Conservation (phyloP, 2,888 invertebrate genomes). For the Cataglyphis rosenhaueri region DNA sequence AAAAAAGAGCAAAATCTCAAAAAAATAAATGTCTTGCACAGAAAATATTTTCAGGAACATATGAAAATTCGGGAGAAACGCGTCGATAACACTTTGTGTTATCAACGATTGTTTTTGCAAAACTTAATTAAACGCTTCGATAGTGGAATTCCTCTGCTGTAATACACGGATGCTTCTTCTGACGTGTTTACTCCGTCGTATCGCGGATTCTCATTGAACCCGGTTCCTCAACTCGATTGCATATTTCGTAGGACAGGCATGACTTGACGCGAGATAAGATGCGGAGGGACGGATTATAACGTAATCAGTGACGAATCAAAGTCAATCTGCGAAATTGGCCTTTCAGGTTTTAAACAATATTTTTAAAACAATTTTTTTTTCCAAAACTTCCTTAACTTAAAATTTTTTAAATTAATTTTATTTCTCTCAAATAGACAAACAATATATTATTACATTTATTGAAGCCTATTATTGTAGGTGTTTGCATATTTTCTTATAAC, state of each 20-base stretch:
- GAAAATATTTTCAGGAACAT: background rate
- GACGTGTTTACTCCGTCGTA: background rate
- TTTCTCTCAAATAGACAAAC: background rate
- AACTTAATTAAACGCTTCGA: background rate
- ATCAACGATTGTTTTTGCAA: background rate
- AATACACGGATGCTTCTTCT: background rate
- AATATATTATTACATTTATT: background rate
- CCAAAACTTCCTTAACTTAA: background rate
- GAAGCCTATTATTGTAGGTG: background rate
- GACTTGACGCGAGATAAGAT: background rate
- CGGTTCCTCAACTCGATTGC: background rate
- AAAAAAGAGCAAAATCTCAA: background rate
- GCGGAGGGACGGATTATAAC: background rate
- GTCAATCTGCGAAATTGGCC: background rate
- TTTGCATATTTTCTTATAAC: background rate
- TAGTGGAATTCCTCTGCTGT: background rate
- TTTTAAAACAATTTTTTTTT: background rate
- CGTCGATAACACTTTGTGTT: background rate
- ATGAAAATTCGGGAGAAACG: background rate
- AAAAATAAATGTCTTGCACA: background rate
- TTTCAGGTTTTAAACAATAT: background rate
- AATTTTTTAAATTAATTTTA: background rate
- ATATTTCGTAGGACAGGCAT: constrained; percentile 9
- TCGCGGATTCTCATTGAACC: background rate
- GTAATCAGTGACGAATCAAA: constrained; percentile 3